Base-by-base conservation (phyloP, 2,113 vertebrate genomes). In the Paraplagusia blochii region DNA sequence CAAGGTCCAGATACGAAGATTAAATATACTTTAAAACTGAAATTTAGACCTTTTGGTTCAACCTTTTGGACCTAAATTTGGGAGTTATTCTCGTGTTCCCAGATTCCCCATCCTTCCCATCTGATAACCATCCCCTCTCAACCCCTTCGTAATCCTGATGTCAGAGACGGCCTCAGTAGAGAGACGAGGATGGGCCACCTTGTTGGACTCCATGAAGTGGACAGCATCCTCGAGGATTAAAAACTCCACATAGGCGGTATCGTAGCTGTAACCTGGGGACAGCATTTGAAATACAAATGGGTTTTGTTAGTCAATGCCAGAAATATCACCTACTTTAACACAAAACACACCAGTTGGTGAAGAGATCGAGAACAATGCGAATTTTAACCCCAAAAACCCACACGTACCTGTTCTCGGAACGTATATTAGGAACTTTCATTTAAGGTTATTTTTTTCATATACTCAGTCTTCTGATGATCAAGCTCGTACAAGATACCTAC, bases 181-280 rank as follows among this genome's bases (percentile, higher is more conserved):
- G 90, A 91, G 94, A 93, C 92, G 95, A 94, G 88, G 93, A 98
- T 95, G 95, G 91, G 97, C 95, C 96, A 99, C 97, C 97, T 99
- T 95, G 93, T 99, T 99, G 95, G 97, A 96, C 93, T 99, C 96
- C 97, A 99, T 98, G 96, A 97, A 99, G 97, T 94, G 93, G 95
- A 98, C 96, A 93, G 97, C 97, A 95, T 99, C 97, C 95, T 99
- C 95, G 95, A 98, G 95, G 96, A 97, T 95, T 95, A 96, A 97
- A 99, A 99, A 99, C 92, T 99, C 96, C 97, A 99, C 96, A 97
- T 95, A 99, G 97, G 96, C 96, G 95, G 93, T 98, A 96, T 98
- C 96, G 95, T 94, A 96, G 97, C 98, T 97, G 95, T 98, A 98
- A 99, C 97, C 97, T 99, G 95, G 97, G 96, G 95, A 98, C 95